Conservation (phyloP, 2,113 vertebrate species). For the Urocynchramus pylzowi region DNA sequence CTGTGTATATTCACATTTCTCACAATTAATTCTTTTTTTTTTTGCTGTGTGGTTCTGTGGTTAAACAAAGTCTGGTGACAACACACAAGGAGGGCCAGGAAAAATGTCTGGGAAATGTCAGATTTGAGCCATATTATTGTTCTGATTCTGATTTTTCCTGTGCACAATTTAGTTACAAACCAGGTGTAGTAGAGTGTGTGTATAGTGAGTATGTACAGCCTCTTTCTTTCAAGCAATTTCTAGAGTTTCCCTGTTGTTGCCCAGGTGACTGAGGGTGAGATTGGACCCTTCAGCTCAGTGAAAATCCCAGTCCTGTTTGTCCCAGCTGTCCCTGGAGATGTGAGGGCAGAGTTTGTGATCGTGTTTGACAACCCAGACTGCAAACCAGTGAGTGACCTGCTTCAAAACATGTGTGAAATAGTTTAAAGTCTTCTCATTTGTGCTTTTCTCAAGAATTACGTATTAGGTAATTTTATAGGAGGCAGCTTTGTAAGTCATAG, state of each 20-base stretch:
- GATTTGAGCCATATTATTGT: background rate
- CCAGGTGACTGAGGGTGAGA: constrained; percentile 79
- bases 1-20: background rate
- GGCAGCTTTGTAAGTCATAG: background rate
- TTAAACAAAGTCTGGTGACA: background rate
- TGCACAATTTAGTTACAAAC: background rate
- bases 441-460: background rate
- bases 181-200: background rate
- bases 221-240: background rate
- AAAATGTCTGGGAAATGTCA: background rate
- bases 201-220: background rate
- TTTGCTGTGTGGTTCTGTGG: background rate
- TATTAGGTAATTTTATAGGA: background rate
- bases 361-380: constrained; percentile 76
- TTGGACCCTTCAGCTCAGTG: constrained; percentile 81
- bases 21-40: background rate
- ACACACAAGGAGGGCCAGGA: background rate
- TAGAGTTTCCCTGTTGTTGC: background rate
- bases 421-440: background rate
- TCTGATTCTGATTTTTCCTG: background rate
- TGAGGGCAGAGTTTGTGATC: constrained; percentile 75
- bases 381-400: constrained; percentile 75
- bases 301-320: constrained; percentile 82
- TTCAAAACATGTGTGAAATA: background rate
- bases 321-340: constrained; percentile 78